phyloP scores from a whole-genome alignment of 2,888 invertebrate species.

The Aporophyla nigra region DNA sequence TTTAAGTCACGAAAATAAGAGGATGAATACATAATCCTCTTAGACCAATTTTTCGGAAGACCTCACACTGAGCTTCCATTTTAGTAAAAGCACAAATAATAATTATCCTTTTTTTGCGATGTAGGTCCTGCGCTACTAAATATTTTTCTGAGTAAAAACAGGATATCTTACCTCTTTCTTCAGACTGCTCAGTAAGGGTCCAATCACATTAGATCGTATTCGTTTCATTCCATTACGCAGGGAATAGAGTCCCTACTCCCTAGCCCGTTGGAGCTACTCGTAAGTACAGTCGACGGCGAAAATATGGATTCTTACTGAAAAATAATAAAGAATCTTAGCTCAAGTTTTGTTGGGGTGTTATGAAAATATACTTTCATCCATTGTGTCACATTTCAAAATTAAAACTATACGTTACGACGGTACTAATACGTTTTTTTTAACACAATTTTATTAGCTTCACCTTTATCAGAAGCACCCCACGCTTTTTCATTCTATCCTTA shows the following conservation, averaged over 20 bases:
- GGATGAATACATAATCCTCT: not conserved
- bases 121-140: not conserved
- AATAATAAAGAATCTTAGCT: not conserved
- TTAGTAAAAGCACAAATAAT: not conserved
- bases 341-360: not conserved
- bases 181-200: constrained; percentile 37
- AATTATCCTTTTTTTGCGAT: not conserved
- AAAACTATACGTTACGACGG: too few species aligned
- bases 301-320: not conserved
- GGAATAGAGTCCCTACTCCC: constrained; percentile 30
- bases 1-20: not conserved
- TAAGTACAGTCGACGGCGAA: constrained; percentile 2
- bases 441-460: too few species aligned
- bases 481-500: too few species aligned
- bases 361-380: not conserved
- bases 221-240: constrained; percentile 57
- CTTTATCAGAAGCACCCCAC: too few species aligned
- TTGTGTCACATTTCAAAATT: not conserved
- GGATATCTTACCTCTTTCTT: constrained; percentile 10
- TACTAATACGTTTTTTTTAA: too few species aligned
- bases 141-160: not conserved
- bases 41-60: not conserved
- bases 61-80: not conserved
- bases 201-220: constrained; percentile 56
- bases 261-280: not conserved